A percentile compares a stretch with the other conserved stretches of the same genome.
phyloP scores from a whole-genome alignment of 2,888 invertebrate species.

The Mythimna albipuncta region DNA sequence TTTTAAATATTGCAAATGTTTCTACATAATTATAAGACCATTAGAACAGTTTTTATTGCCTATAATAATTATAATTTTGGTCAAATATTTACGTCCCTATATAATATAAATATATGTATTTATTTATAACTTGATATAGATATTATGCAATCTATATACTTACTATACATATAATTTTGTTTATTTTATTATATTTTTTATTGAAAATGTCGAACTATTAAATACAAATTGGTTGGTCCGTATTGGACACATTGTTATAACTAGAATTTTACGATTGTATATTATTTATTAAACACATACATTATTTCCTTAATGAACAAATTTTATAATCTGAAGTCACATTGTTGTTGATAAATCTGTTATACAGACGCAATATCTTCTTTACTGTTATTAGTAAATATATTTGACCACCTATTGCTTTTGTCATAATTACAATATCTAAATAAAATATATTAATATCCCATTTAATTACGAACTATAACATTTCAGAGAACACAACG shows the following conservation, averaged over 20 bases:
- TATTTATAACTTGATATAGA: slow-evolving; percentile 15
- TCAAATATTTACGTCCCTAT: slow-evolving; percentile 49
- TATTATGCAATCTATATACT: slow-evolving; percentile 31
- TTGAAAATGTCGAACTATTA: slow-evolving; percentile 13
- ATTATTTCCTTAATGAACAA: slow-evolving; percentile 20
- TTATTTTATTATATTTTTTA: slow-evolving; percentile 8
- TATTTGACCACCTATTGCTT: slow-evolving; percentile 50
- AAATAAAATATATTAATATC: slow-evolving; percentile 57
- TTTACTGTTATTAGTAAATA: slow-evolving; percentile 64
- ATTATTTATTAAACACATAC: neutral
- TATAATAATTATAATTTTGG: slow-evolving; percentile 53
- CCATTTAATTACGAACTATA: slow-evolving; percentile 30
- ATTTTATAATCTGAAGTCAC: neutral
- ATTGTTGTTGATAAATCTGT: slow-evolving; percentile 43
- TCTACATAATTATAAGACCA: slow-evolving; percentile 27
- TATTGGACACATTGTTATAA: slow-evolving; percentile 1
- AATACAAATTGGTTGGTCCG: slow-evolving; percentile 8
- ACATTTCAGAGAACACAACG: slow-evolving; percentile 30
- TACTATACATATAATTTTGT: slow-evolving; percentile 7
- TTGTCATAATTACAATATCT: slow-evolving; percentile 36
- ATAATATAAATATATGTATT: slow-evolving; percentile 17
- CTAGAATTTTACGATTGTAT: neutral
- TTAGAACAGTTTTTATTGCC: slow-evolving; percentile 50
- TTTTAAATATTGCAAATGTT: slow-evolving; percentile 35
- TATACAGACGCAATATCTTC: slow-evolving; percentile 40